Conservation (phyloP, 2,113 vertebrate genomes). For the Callocephalon fimbriatum region DNA sequence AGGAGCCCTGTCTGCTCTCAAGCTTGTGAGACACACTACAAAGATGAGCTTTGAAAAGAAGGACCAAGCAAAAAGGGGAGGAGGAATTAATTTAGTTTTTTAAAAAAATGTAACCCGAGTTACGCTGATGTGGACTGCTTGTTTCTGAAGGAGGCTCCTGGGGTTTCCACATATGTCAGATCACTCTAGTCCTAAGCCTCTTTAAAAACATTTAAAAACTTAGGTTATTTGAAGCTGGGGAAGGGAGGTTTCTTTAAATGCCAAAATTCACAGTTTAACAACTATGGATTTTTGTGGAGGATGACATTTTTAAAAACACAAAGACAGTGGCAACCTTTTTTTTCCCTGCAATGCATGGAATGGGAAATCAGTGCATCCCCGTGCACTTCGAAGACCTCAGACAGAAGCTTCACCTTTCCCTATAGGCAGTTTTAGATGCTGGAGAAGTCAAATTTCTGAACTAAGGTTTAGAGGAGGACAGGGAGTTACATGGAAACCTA, state of each 20-base stretch:
- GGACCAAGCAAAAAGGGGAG: not conserved
- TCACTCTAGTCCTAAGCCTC: not conserved
- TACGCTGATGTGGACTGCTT: not conserved
- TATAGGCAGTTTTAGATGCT: not conserved
- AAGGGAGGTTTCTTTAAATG: not conserved
- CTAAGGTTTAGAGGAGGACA: not conserved
- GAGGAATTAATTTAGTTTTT: not conserved
- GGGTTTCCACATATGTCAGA: not conserved
- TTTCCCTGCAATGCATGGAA: not conserved
- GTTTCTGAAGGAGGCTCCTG: not conserved
- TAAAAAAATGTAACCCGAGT: not conserved
- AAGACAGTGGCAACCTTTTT: not conserved
- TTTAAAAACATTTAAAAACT: not conserved
- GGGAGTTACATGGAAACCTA: not conserved
- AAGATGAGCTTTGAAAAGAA: not conserved
- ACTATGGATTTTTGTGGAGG: not conserved
- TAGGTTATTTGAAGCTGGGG: not conserved
- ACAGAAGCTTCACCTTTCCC: not conserved
- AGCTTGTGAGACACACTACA: not conserved
- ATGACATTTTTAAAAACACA: not conserved
- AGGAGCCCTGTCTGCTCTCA: not conserved
- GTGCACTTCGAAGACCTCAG: not conserved
- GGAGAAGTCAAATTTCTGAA: not conserved
- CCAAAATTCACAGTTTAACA: not conserved
- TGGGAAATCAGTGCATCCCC: not conserved